Base-by-base conservation (phyloP, 2,888 invertebrate species). In the Dorcus hopei region DNA sequence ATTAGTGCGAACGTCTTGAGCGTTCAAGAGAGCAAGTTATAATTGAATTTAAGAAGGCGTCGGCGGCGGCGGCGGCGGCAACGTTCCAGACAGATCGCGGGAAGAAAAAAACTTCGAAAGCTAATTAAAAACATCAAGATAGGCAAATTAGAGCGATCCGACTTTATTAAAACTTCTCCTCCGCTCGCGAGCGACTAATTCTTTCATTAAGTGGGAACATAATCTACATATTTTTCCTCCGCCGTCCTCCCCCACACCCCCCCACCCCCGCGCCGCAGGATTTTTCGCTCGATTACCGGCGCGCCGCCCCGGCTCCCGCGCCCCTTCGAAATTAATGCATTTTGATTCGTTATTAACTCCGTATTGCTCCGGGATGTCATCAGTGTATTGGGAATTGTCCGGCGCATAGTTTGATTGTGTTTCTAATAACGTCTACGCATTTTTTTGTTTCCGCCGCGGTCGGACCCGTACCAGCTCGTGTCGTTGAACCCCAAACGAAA, bases 291-390 rank as follows among this genome's bases (percentile, higher is more conserved):
- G 47, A 47, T 47, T 9, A 26, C 19, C 26, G 19, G 14, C 47
- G 47, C 2, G 19, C 19, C 14, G 47, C 47, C 8, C 5, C 43
- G 43, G 43, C 43, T 49, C 43, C 52, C 9, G 38, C 33, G 14
- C 49, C 49, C 14, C 40, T 39, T 39, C 54, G 48, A 52, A 58
- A 60, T 60, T 62, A 62, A 62, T 62, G 62, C 62, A 62, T 58
- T 62, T 62, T 65, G 65, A 65, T 63, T 59, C 59, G 62, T 64
- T 67, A 65, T 65, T 67, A 63, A 52, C 53, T 60, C 50, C 54
- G 50, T 63, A 67, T 67, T 64, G 64, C 64, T 58, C 61, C 61
- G 58, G 52, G 61, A 67, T 67, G 59, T 57, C 64, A 65, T 67
- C 63, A 62, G 67, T 65, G 67, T 55, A 67, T 67, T 67, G 67